These are phyloP conservation scores for Eurypyga helias DNA, from an alignment of 2,113 vertebrate species.

Conservation along the genomic window DNA sequence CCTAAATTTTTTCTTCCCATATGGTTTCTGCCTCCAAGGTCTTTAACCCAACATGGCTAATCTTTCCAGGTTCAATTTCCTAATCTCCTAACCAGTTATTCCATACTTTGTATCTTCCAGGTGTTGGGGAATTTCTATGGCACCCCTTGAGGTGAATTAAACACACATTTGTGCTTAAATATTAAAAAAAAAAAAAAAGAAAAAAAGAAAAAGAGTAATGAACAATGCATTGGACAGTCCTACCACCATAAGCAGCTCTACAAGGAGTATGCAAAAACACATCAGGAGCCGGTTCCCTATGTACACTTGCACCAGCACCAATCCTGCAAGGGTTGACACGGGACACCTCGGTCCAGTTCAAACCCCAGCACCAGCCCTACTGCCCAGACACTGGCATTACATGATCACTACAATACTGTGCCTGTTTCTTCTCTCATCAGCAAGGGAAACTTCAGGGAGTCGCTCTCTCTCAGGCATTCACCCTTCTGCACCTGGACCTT, in stretches of 20 bases:
- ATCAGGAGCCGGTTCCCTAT: not conserved
- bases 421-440: not conserved
- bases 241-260: not conserved
- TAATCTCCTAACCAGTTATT: not conserved
- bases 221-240: not conserved
- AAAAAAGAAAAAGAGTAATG: rapidly evolving
- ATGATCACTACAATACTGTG: not conserved
- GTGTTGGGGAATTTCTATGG: not conserved
- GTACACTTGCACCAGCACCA: not conserved
- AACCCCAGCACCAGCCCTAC: not conserved
- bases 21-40: not conserved
- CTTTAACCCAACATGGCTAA: not conserved
- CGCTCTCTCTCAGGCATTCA: not conserved
- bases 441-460: not conserved
- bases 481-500: not conserved
- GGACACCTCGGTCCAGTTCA: not conserved
- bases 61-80: not conserved
- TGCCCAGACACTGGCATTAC: not conserved
- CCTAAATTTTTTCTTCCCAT: not conserved
- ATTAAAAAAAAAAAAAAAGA: not conserved
- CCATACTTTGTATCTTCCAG: not conserved
- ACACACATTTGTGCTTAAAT: not conserved
- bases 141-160: not conserved
- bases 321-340: rapidly evolving
- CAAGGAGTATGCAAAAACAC: not conserved